These are phyloP conservation scores for Oenanthe oenanthe DNA, from an alignment of 2,113 vertebrate genomes.

Conservation along the genomic window DNA sequence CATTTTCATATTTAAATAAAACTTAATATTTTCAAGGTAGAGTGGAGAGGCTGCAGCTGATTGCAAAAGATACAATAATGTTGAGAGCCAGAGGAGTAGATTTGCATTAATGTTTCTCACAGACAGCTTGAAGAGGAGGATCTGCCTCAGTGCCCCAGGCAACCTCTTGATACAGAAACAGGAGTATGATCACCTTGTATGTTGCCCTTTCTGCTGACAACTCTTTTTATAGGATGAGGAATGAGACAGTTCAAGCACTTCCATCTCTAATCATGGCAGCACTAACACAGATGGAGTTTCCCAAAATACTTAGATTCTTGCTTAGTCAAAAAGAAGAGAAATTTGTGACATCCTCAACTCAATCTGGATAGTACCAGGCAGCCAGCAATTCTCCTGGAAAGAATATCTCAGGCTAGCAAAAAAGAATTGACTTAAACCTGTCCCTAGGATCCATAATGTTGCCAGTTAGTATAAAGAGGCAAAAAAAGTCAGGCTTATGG, in stretches of 20 bases:
- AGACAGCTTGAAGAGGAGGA: background rate
- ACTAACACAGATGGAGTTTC: background rate
- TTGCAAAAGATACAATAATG: background rate
- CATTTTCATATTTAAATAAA: background rate
- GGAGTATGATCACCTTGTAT: background rate
- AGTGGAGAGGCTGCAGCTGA: background rate
- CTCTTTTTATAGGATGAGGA: background rate
- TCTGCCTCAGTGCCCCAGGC: background rate
- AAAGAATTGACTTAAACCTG: background rate
- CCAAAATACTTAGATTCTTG: background rate
- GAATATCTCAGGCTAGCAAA: background rate
- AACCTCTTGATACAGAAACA: background rate
- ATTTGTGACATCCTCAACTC: background rate
- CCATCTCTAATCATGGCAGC: background rate
- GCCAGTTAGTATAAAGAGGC: background rate
- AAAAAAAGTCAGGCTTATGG: background rate
- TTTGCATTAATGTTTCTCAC: fast-evolving
- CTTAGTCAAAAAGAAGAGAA: background rate
- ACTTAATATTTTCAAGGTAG: background rate
- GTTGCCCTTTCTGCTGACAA: background rate
- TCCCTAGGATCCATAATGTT: background rate
- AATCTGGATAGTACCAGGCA: background rate
- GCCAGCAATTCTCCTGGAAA: background rate
- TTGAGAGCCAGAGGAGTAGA: background rate
- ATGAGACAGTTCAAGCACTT: background rate